phyloP scores from a whole-genome alignment of 2,113 vertebrate species.

The Cavia porcellus region DNA sequence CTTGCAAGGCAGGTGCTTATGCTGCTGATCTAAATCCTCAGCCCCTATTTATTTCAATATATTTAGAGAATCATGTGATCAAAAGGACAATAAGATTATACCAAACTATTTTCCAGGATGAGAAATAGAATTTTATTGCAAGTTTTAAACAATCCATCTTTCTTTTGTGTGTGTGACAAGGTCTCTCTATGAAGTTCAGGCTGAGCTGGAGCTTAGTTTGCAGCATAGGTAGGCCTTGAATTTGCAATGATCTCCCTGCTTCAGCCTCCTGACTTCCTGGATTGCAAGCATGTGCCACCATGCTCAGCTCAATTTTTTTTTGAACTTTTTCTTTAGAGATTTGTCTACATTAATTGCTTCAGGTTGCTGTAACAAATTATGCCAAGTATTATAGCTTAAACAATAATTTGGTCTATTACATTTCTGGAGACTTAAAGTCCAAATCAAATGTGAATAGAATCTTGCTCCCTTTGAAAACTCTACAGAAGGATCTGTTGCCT shows the following conservation, averaged over 20 bases:
- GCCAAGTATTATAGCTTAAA: neutral
- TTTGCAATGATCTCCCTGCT: no score
- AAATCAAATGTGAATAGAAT: neutral
- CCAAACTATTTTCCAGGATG: neutral
- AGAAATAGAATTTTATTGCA: neutral
- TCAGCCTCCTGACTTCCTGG: no score
- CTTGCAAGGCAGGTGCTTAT: no score
- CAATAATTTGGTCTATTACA: neutral
- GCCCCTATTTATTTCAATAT: neutral
- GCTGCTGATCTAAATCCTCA: no score
- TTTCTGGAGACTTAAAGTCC: neutral
- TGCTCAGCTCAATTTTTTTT: neutral
- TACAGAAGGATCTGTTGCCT: neutral
- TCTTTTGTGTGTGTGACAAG: no score
- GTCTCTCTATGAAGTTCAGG: no score
- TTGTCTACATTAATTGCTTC: neutral
- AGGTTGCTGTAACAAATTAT: neutral
- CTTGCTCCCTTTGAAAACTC: neutral
- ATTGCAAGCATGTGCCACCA: no score
- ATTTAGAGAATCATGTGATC: neutral
- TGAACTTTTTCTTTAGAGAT: neutral
- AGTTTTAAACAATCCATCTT: neutral
- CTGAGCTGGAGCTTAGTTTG: no score
- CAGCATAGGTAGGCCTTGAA: no score
- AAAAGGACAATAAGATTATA: neutral